These are phyloP conservation scores for Alosa sapidissima DNA, from an alignment of 2,797 vertebrate species.

Conservation along the genomic window DNA sequence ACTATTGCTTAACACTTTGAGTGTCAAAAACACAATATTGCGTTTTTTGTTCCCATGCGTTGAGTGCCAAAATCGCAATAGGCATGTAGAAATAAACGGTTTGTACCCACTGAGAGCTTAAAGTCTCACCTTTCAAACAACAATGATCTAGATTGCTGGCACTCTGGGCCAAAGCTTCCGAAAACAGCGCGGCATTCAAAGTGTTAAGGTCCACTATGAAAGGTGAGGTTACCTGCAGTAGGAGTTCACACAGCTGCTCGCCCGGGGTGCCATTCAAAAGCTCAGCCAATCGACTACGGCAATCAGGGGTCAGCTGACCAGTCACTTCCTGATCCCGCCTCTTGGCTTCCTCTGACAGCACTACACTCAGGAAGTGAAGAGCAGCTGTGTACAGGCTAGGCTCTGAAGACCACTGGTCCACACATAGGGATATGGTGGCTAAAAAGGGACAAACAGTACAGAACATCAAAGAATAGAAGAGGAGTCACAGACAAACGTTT, in stretches of 20 bases:
- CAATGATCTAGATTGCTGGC: too few relatives aligned
- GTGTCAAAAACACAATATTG: too few relatives aligned
- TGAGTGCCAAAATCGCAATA: too few relatives aligned
- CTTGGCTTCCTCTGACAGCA: constrained; percentile 84
- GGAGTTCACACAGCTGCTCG: constrained; percentile 75
- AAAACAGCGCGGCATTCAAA: too few relatives aligned
- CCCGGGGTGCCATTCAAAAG: constrained; percentile 73
- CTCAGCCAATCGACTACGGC: constrained; percentile 60
- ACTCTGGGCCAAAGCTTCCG: too few relatives aligned
- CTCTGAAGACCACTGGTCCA: constrained; percentile 61
- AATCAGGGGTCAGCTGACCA: constrained; percentile 33
- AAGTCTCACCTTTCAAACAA: too few relatives aligned
- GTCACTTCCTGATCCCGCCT: constrained; percentile 50
- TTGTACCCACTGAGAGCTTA: too few relatives aligned
- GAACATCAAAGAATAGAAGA: background rate
- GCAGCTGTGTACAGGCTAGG: constrained; percentile 72
- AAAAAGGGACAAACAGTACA: constrained; percentile 43
- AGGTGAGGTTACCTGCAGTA: constrained; percentile 82
- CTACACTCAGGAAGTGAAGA: constrained; percentile 81
- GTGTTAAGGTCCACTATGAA: background rate
- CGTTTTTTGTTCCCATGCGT: too few relatives aligned
- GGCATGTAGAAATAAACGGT: too few relatives aligned
- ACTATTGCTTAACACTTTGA: too few relatives aligned
- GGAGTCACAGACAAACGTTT: background rate
- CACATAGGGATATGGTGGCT: constrained; percentile 82